Conservation (phyloP, 2,113 vertebrate genomes). For the Maccullochella peelii region DNA sequence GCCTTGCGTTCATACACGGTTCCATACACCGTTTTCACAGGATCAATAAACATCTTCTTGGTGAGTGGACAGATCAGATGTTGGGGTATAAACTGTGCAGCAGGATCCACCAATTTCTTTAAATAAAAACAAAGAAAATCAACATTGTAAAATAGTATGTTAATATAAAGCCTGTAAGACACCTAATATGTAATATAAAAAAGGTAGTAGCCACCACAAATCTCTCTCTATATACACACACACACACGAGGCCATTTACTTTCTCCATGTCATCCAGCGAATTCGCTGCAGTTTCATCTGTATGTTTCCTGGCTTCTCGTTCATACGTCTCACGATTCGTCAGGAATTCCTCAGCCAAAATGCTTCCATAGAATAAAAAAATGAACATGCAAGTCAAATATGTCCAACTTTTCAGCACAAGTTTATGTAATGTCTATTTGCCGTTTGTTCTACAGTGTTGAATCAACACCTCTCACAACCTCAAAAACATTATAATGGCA, state of each 20-base stretch:
- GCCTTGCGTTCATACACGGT: conserved; percentile 71
- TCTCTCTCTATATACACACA: no score
- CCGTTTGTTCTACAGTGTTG: neutral
- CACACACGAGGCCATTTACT: no score
- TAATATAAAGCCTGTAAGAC: neutral
- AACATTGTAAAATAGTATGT: neutral
- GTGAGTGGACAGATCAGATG: conserved; percentile 71
- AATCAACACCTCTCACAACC: neutral
- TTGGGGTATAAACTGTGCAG: conserved; percentile 27
- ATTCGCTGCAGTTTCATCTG: conserved; percentile 48
- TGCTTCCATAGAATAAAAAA: conserved; percentile 46
- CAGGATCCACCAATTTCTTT: conserved; percentile 61
- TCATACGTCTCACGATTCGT: conserved; percentile 56
- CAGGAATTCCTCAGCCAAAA: conserved; percentile 78
- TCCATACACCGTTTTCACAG: conserved; percentile 69
- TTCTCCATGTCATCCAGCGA: conserved; percentile 75
- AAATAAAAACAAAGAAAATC: neutral
- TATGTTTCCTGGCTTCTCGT: conserved; percentile 67
- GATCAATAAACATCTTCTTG: conserved; percentile 77
- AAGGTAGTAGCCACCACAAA: neutral
- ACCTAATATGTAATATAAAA: neutral
- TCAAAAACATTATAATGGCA: neutral
- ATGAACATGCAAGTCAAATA: neutral
- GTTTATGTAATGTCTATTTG: neutral
- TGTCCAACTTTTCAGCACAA: no score